Percentiles rank a stretch among this genome's conserved stretches.
These are phyloP conservation scores for Poeciliopsis turneri DNA, from an alignment of 2,797 vertebrate species.

Conservation along the genomic window DNA sequence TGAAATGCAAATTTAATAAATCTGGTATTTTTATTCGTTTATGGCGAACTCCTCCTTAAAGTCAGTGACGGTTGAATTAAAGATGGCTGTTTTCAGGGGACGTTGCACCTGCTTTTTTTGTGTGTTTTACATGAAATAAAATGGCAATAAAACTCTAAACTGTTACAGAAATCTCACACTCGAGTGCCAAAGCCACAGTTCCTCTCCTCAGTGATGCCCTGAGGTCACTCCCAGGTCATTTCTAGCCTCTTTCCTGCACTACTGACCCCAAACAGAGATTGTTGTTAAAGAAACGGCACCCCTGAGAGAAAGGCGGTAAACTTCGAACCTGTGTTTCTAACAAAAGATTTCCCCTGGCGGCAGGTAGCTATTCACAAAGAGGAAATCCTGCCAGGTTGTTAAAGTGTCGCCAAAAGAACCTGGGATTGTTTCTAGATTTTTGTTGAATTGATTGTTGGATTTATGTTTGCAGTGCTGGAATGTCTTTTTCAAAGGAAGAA, in stretches of 20 bases:
- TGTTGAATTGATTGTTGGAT: conserved; percentile 49
- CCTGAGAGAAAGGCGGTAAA: conserved; percentile 63
- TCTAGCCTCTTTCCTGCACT: conserved; percentile 53
- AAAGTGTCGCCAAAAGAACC: conserved; percentile 11
- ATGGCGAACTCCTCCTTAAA: background rate
- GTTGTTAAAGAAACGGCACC: conserved; percentile 59
- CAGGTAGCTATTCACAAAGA: conserved; percentile 31
- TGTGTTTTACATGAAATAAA: conserved; percentile 38
- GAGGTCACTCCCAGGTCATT: conserved; percentile 62
- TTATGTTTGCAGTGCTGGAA: conserved; percentile 20
- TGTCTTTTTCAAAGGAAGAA: conserved; percentile 13
- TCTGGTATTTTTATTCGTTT: conserved; percentile 12
- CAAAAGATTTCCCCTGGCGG: conserved; percentile 41
- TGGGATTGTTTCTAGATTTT: conserved; percentile 59
- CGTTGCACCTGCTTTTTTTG: conserved; percentile 22
- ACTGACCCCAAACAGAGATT: conserved; percentile 53
- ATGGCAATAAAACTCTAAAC: conserved; percentile 45
- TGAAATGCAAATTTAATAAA: background rate
- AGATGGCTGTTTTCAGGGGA: conserved; percentile 27
- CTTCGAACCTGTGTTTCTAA: conserved; percentile 37
- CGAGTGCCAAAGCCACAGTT: conserved; percentile 50
- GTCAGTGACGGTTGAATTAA: conserved; percentile 10
- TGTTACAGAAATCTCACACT: conserved; percentile 63
- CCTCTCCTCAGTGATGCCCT: conserved; percentile 38
- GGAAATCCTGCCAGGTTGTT: conserved; percentile 26